Conservation (phyloP, 2,113 vertebrate species). For the Campylomormyrus numenius region DNA sequence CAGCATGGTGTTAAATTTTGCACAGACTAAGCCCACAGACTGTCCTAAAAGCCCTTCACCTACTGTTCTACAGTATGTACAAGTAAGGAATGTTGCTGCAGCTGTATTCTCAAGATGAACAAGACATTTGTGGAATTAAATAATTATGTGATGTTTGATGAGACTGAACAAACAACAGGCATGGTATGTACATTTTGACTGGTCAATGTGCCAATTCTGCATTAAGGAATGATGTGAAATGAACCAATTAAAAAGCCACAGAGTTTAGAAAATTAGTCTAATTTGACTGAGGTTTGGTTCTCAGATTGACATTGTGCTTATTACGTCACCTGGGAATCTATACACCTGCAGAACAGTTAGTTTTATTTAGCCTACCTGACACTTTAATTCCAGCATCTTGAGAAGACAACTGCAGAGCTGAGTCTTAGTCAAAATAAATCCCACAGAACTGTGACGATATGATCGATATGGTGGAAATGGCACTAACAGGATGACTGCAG, state of each 20-base stretch:
- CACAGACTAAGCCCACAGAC: neutral
- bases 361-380: neutral
- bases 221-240: neutral
- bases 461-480: neutral
- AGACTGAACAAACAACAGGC: neutral
- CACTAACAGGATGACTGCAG: neutral
- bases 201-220: neutral
- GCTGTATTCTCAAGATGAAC: neutral
- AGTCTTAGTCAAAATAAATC: neutral
- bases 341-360: neutral
- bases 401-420: neutral
- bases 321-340: neutral
- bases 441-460: neutral
- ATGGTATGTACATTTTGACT: neutral
- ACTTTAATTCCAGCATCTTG: neutral
- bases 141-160: neutral
- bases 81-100: neutral
- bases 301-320: neutral
- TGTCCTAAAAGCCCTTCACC: neutral
- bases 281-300: neutral
- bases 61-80: neutral
- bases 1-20: slow-evolving; percentile 32
- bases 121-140: neutral
- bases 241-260: neutral
- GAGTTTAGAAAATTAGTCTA: neutral